Percentiles rank a stretch among this genome's conserved stretches.
Conservation (phyloP, 1,140 invertebrate genomes). For the Mactra quadrangularis region DNA sequence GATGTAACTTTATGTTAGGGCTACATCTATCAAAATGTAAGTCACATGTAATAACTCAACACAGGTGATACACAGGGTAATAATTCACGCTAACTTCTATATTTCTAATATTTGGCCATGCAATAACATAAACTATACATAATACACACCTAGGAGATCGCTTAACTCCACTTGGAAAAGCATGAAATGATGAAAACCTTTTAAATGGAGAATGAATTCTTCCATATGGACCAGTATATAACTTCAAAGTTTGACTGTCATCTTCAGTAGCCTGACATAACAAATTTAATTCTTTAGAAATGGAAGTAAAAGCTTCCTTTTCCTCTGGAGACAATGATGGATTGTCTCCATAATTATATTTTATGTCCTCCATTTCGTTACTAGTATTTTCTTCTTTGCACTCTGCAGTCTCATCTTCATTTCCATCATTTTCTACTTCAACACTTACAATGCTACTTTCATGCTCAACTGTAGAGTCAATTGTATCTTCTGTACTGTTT, state of each 20-base stretch:
- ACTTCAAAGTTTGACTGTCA: background rate
- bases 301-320: background rate
- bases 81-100: too few species aligned
- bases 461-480: too few species aligned
- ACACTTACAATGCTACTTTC: too few species aligned
- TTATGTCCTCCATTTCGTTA: background rate
- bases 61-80: too few species aligned
- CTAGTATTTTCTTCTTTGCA: background rate
- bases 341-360: background rate
- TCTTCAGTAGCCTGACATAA: background rate
- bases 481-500: too few species aligned
- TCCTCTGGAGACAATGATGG: background rate
- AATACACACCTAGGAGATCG: conserved; percentile 28
- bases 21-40: too few species aligned
- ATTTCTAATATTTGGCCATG: too few species aligned
- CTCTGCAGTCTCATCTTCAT: background rate
- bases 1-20: too few species aligned
- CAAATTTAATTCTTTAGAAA: background rate
- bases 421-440: background rate
- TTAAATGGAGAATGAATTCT: conserved; percentile 38
- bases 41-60: too few species aligned
- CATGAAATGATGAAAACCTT: conserved; percentile 40
- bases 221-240: conserved; percentile 52
- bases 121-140: too few species aligned
- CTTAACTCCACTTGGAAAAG: conserved; percentile 20